These are phyloP conservation scores for Acipenser ruthenus DNA, from an alignment of 2,797 vertebrate species.

Conservation along the genomic window DNA sequence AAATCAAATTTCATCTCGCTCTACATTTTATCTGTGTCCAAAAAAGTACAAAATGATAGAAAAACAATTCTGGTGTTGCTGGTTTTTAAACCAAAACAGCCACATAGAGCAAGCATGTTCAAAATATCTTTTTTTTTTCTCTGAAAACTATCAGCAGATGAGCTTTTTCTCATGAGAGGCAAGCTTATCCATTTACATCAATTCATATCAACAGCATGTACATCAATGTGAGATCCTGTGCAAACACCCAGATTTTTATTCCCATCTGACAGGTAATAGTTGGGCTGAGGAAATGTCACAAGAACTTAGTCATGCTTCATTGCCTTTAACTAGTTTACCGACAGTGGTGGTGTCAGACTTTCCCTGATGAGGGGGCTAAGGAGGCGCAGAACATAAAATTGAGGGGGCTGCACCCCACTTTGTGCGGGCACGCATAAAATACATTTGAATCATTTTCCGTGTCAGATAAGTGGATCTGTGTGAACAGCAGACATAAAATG, in stretches of 20 bases:
- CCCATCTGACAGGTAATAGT: constrained; percentile 64
- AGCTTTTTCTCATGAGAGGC: constrained; percentile 55
- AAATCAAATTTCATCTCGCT: constrained; percentile 49
- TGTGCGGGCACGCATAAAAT: no score
- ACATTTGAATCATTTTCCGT: no score
- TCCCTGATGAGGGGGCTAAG: no score
- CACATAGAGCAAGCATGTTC: constrained; percentile 47
- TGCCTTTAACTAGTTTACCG: constrained; percentile 53
- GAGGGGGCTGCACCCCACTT: no score
- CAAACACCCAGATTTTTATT: constrained; percentile 46
- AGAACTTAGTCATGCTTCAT: constrained; percentile 57
- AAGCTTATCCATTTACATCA: constrained; percentile 65
- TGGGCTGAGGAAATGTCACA: constrained; percentile 66
- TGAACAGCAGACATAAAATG: no score
- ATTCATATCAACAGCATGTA: constrained; percentile 63
- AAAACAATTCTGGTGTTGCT: constrained; percentile 38
- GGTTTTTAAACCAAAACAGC: constrained; percentile 42
- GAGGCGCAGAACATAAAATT: no score
- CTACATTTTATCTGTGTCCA: constrained; percentile 56
- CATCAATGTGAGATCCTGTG: constrained; percentile 59
- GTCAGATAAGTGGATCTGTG: no score
- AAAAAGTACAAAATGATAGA: constrained; percentile 36
- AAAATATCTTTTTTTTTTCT: constrained; percentile 34
- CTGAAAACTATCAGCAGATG: constrained; percentile 51
- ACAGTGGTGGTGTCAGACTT: no score